These are phyloP conservation scores for Corythaeola cristata DNA, from an alignment of 2,113 vertebrate species.

Conservation along the genomic window DNA sequence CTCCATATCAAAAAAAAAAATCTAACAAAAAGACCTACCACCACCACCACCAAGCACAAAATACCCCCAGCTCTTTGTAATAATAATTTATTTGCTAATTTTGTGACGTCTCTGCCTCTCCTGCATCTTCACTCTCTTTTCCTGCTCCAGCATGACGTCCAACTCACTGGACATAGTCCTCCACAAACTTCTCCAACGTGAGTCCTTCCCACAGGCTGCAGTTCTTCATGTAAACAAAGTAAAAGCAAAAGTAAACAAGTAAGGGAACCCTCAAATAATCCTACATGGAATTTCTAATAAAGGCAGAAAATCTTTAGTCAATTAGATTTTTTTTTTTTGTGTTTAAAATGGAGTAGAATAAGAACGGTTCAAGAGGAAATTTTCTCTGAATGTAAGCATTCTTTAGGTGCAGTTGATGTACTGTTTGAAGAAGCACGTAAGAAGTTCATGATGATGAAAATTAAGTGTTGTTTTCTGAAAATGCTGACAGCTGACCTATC, in stretches of 20 bases:
- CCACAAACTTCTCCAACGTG: too few species aligned
- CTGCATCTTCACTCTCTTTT: too few species aligned
- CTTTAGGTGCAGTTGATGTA: background rate
- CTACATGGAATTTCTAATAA: background rate
- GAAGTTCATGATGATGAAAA: background rate
- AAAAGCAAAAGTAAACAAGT: background rate
- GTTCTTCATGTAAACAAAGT: too few species aligned
- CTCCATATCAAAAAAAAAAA: background rate
- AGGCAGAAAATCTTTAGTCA: background rate
- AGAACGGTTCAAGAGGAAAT: background rate
- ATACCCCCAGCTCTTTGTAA: accelerated
- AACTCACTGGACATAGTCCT: too few species aligned
- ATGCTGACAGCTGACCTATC: background rate
- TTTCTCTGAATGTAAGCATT: background rate
- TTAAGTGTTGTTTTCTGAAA: background rate
- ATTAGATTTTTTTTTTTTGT: background rate
- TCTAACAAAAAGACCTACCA: accelerated
- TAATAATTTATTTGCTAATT: too few species aligned
- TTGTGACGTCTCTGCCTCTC: too few species aligned
- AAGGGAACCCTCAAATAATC: background rate
- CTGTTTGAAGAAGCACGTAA: background rate
- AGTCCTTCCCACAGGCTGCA: too few species aligned
- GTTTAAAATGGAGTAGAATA: background rate
- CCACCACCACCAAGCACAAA: background rate
- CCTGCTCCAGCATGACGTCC: too few species aligned